Conservation (phyloP, 1,140 invertebrate genomes). For the Eulimnadia texana region DNA sequence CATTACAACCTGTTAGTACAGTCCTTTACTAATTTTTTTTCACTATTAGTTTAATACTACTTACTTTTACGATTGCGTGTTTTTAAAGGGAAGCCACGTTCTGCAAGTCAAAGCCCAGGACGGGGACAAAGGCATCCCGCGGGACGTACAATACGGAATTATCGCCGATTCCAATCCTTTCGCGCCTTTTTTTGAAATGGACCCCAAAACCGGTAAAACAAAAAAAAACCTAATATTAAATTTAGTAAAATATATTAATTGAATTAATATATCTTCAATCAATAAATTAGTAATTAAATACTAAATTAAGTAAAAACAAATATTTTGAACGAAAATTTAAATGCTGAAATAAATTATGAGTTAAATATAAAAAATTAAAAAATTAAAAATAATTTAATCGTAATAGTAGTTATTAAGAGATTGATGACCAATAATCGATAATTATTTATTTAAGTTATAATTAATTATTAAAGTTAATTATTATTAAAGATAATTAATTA, state of each 20-base stretch:
- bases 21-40: conserved; percentile 16
- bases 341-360: too few relatives aligned
- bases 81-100: conserved; percentile 40
- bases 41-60: conserved; percentile 28
- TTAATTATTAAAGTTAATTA: background rate
- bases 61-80: too few relatives aligned
- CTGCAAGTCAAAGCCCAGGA: conserved; percentile 69
- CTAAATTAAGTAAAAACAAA: too few relatives aligned
- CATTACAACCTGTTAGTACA: conserved; percentile 26
- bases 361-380: background rate
- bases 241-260: conserved; percentile 14
- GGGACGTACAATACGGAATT: conserved; percentile 64
- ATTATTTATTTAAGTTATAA: background rate
- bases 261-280: background rate
- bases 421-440: background rate
- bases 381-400: background rate
- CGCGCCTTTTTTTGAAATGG: conserved; percentile 64
- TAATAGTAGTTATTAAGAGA: background rate
- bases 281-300: too few relatives aligned
- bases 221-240: too few relatives aligned
- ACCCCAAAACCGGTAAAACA: conserved; percentile 63
- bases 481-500: background rate
- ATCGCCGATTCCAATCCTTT: conserved; percentile 68
- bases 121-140: conserved; percentile 67
- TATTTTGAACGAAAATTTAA: too few relatives aligned